These are phyloP conservation scores for Etheostoma spectabile DNA, from an alignment of 2,113 vertebrate species.

Conservation along the genomic window DNA sequence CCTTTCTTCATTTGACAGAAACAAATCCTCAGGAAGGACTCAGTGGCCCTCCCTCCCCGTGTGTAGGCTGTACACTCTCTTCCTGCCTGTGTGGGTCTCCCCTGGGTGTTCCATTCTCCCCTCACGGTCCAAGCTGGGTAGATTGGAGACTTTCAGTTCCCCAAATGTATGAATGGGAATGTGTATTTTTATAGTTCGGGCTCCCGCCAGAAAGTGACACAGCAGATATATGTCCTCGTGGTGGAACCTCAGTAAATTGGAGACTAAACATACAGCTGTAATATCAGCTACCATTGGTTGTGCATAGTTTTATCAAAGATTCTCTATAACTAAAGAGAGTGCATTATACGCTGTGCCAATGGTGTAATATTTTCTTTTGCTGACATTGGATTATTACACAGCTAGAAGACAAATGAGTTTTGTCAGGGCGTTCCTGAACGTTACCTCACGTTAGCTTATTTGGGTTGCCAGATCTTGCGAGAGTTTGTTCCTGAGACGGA, in stretches of 20 bases:
- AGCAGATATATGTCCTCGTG: neutral
- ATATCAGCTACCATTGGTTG: neutral
- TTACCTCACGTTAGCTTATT: no score
- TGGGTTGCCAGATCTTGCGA: no score
- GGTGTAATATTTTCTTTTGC: no score
- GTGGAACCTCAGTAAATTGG: neutral
- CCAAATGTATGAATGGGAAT: constrained; percentile 24
- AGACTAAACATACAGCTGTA: neutral
- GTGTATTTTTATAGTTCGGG: neutral
- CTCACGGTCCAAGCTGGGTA: constrained; percentile 9
- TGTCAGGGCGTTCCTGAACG: no score
- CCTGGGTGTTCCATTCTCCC: constrained; percentile 13
- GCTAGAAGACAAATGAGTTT: no score
- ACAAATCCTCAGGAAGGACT: constrained; percentile 68
- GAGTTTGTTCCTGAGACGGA: no score
- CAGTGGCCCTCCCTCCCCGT: neutral
- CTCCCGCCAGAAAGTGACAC: neutral
- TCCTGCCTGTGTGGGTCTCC: constrained; percentile 24
- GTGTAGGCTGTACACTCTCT: constrained; percentile 30
- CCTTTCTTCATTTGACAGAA: constrained; percentile 71
- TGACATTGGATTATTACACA: no score
- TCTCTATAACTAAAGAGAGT: no score
- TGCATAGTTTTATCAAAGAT: neutral
- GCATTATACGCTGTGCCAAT: no score
- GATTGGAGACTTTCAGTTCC: constrained; percentile 10